Conservation (phyloP, 1,140 invertebrate genomes). For the Ceratina australensis region DNA sequence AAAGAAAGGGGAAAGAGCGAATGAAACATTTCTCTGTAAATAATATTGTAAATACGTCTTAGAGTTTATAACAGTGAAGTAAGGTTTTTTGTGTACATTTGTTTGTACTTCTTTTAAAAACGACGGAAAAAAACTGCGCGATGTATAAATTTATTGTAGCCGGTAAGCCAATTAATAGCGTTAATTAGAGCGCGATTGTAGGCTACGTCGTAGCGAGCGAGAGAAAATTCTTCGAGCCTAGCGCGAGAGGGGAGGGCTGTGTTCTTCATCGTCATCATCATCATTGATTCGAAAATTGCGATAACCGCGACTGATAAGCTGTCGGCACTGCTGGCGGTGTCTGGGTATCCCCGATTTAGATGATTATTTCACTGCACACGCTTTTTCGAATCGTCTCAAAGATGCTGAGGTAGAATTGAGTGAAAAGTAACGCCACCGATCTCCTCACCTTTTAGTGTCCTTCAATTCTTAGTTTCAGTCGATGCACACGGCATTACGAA, state of each 20-base stretch:
- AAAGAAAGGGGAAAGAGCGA: background rate
- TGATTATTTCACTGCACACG: background rate
- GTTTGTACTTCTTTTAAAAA: slow-evolving; percentile 77
- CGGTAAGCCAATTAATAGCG: slow-evolving; percentile 36
- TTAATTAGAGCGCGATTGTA: slow-evolving; percentile 41
- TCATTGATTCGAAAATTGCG: slow-evolving; percentile 40
- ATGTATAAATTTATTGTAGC: slow-evolving; percentile 55
- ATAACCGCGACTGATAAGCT: slow-evolving; percentile 42
- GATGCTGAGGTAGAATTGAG: background rate
- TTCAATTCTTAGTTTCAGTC: too few species aligned
- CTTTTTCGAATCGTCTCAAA: background rate
- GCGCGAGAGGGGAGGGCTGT: slow-evolving; percentile 53
- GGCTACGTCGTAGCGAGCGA: slow-evolving; percentile 36
- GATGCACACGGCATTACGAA: too few species aligned
- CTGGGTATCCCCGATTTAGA: slow-evolving; percentile 37
- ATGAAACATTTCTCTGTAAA: slow-evolving; percentile 65
- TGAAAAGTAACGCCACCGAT: background rate
- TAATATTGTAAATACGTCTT: slow-evolving; percentile 74
- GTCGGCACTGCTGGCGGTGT: slow-evolving; percentile 71
- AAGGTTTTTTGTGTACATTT: slow-evolving; percentile 76
- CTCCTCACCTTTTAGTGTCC: too few species aligned
- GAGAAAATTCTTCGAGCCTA: slow-evolving; percentile 38
- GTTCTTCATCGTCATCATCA: slow-evolving; percentile 15
- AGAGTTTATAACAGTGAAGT: slow-evolving; percentile 70
- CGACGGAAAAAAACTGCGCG: slow-evolving; percentile 57